Percentiles rank a stretch among this genome's conserved stretches.
Evolutionary conservation across 1,140 invertebrate species (phyloP).

Genomic region (Portunus trituberculatus): DNA sequence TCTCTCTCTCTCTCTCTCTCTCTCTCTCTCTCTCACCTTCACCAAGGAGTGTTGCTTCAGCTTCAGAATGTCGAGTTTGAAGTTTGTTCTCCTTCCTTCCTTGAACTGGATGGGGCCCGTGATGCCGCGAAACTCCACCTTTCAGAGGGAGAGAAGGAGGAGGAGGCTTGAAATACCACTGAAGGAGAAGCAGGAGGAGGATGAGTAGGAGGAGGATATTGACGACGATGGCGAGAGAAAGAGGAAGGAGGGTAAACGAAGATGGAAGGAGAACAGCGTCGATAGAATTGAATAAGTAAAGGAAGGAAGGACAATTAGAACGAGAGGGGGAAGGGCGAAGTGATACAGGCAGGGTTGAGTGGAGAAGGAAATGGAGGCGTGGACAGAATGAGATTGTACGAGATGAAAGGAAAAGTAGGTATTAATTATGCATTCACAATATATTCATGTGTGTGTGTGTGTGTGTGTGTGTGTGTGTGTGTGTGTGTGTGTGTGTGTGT

Average conservation of each 20-base stretch:
- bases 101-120: slow-evolving; percentile 94
- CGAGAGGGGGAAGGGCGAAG: not conserved
- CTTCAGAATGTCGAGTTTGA: slow-evolving; percentile 92
- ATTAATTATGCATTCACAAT: no score
- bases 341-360: not conserved
- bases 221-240: not conserved
- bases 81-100: slow-evolving; percentile 90
- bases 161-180: not conserved
- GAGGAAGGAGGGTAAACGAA: not conserved
- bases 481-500: no score
- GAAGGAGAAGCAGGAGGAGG: not conserved
- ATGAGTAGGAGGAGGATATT: not conserved
- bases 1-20: not conserved
- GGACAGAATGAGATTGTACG: no score
- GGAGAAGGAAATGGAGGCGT: not conserved
- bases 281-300: no score
- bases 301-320: not conserved
- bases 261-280: not conserved
- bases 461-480: no score
- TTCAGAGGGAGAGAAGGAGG: not conserved
- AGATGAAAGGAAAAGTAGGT: no score
- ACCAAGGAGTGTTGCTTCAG: slow-evolving; percentile 86
- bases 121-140: slow-evolving; percentile 87
- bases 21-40: slow-evolving; percentile 82
- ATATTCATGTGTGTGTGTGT: no score